Percentiles rank a stretch among this genome's conserved stretches.
Conservation (phyloP, 1,140 invertebrate genomes). For the Apis florea region DNA sequence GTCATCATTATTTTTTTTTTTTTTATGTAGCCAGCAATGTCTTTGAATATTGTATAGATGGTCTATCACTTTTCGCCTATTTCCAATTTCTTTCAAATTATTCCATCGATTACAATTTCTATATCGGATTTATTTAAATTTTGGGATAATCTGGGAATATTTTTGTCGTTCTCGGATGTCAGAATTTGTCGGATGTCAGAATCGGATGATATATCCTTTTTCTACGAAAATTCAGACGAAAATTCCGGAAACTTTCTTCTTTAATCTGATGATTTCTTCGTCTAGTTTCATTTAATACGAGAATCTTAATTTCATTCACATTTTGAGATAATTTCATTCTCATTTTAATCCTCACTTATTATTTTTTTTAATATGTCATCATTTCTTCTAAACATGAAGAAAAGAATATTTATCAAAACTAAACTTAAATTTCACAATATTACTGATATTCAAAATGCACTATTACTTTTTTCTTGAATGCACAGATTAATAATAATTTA, state of each 20-base stretch:
- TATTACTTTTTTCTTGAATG: neutral
- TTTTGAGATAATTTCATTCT: neutral
- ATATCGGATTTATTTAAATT: neutral
- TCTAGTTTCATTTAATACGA: neutral
- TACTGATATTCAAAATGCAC: neutral
- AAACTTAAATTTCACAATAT: neutral
- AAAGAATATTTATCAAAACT: neutral
- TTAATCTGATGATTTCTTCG: neutral
- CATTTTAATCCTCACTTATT: neutral
- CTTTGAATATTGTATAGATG: neutral
- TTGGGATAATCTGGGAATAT: neutral
- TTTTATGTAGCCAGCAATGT: neutral
- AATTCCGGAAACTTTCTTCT: no score
- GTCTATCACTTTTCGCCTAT: neutral
- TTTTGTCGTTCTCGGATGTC: neutral
- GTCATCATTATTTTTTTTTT: neutral
- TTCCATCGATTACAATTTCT: neutral
- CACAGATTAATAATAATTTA: neutral
- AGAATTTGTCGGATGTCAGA: no score
- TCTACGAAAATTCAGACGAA: no score
- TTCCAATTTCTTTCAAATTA: neutral
- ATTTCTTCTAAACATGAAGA: no score
- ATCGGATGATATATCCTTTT: neutral
- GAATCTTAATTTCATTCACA: neutral
- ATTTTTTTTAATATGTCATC: no score